A percentile compares a stretch with the other conserved stretches of the same genome.
phyloP scores from a whole-genome alignment of 2,797 vertebrate genomes.

The Heliangelus exortis region DNA sequence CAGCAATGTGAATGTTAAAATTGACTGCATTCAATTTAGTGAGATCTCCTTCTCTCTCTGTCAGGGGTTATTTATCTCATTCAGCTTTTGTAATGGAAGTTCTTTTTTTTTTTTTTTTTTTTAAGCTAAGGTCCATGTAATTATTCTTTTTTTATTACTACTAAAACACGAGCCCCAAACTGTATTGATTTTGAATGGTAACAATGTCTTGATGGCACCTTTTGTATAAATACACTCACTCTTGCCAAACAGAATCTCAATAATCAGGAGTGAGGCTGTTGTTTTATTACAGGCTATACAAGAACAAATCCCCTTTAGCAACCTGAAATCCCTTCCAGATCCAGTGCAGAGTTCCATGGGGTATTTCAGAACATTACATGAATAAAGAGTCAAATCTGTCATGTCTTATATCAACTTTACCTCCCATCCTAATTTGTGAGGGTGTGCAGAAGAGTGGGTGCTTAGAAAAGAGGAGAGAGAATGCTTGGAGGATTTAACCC shows the following conservation, averaged over 20 bases:
- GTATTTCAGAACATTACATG: neutral
- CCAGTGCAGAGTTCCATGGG: neutral
- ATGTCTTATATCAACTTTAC: neutral
- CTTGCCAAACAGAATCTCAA: neutral
- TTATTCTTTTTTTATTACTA: neutral
- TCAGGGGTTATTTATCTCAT: slow-evolving; percentile 30
- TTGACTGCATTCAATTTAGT: slow-evolving; percentile 22
- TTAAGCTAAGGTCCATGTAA: neutral
- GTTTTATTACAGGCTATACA: neutral
- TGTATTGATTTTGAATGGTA: neutral
- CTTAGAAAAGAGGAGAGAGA: neutral
- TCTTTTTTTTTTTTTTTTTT: neutral
- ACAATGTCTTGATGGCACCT: neutral
- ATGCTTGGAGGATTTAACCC: neutral
- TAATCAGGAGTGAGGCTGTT: neutral
- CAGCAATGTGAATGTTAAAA: slow-evolving; percentile 16
- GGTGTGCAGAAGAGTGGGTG: neutral
- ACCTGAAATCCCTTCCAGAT: neutral
- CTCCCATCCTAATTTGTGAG: neutral
- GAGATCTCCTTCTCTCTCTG: neutral
- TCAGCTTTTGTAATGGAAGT: neutral
- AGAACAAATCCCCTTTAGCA: neutral
- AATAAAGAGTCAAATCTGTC: neutral
- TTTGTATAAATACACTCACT: neutral
- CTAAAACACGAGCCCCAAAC: neutral